A percentile compares a stretch with the other conserved stretches of the same genome.
These are phyloP conservation scores for Dolichotis patagonum DNA, from an alignment of 2,113 vertebrate genomes.

Conservation along the genomic window DNA sequence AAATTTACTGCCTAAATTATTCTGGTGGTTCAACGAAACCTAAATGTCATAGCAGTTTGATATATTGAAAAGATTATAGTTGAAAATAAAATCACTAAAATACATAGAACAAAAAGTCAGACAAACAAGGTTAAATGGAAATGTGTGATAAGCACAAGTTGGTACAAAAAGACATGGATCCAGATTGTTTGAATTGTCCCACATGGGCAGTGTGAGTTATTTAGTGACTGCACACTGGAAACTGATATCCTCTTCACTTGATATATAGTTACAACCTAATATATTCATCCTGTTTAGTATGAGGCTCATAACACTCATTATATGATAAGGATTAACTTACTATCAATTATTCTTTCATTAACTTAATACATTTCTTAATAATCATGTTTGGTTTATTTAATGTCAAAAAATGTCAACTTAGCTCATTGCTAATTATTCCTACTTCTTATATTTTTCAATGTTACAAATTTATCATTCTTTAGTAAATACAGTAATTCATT, in stretches of 20 bases:
- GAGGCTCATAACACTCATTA: background rate
- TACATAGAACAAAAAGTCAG: background rate
- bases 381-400: background rate
- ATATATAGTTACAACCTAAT: background rate
- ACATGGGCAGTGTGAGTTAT: background rate
- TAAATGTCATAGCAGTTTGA: background rate
- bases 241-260: background rate
- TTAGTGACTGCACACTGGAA: background rate
- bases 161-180: background rate
- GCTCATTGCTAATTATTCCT: background rate
- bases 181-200: background rate
- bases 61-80: background rate
- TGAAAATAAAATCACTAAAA: background rate
- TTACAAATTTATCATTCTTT: background rate
- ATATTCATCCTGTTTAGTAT: background rate
- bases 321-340: background rate
- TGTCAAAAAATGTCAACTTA: background rate
- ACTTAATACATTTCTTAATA: background rate
- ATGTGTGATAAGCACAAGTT: background rate
- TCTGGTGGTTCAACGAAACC: background rate
- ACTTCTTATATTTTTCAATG: background rate
- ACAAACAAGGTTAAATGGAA: background rate
- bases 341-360: background rate
- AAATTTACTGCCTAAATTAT: background rate
- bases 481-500: constrained; percentile 5